Evolutionary conservation across 2,113 vertebrate genomes (phyloP).

Genomic region (Camelus dromedarius): DNA sequence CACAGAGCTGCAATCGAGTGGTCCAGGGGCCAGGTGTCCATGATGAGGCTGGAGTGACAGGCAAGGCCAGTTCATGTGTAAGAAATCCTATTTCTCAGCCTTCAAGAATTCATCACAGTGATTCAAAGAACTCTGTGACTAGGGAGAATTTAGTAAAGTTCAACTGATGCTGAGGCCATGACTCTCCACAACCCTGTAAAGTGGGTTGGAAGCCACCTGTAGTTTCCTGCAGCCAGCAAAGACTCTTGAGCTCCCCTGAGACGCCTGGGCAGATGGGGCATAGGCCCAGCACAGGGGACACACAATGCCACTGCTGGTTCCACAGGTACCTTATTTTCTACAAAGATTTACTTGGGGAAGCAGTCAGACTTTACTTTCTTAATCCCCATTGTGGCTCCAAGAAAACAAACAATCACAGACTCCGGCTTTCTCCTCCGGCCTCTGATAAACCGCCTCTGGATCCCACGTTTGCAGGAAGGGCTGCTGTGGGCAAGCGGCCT

Average conservation of each 20-base stretch:
- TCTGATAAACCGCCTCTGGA: background rate
- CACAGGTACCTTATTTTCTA: background rate
- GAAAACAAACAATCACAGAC: background rate
- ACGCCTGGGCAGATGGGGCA: background rate
- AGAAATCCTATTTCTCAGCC: background rate
- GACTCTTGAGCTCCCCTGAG: background rate
- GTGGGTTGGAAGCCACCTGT: background rate
- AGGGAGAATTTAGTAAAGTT: background rate
- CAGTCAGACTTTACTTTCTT: background rate
- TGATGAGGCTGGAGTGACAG: background rate
- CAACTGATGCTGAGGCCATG: background rate
- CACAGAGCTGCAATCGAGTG: background rate
- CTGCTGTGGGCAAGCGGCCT: background rate
- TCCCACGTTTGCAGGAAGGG: background rate
- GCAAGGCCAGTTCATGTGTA: background rate
- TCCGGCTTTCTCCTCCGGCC: background rate
- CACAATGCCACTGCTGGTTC: background rate
- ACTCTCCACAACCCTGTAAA: background rate
- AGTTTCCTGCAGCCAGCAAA: background rate
- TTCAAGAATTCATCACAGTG: background rate
- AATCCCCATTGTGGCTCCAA: background rate
- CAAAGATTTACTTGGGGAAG: background rate
- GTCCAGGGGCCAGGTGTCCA: background rate
- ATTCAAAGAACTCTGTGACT: background rate
- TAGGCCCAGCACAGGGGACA: accelerated